Evolutionary conservation across 2,113 vertebrate genomes (phyloP), one percentile per base, ranked within the genome.

Genomic region (Natator depressus): DNA sequence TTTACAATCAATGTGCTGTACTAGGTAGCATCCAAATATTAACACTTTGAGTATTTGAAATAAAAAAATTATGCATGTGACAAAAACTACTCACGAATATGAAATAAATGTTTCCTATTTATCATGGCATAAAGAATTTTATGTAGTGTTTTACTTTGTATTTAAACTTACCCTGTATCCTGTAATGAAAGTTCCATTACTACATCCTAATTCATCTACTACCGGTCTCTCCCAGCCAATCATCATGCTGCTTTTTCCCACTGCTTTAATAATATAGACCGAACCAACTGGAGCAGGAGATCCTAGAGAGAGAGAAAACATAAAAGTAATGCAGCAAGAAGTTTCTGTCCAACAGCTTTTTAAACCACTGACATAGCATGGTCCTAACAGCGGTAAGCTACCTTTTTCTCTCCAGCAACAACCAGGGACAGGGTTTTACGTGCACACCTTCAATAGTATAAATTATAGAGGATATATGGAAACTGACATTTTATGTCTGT

Each of bases 191-290:
- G 93, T 97, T 89, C 96, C 96, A 27, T 96, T 98, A 75, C 98
- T 98, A 92, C 95, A 98, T 96, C 97, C 97, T 89, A 98, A 96
- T 86, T 98, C 97, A 81, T 98, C 97, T 1, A 98, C 96, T 0
- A 92, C 84, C 3, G 98, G 98, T 88, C 96, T 96, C 93, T 98
- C 97, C 97, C 97, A 98, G 91, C 29, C 93, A 96, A 97, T 95
- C 97, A 98, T 42, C 89, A 98, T 97, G 87, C 97, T 96, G 94
- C 89, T 95, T 93, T 97, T 97, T 13, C 97, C 97, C 84, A 96
- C 93, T 27, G 72, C 97, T 91, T 97, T 98, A 95, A 98, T 97
- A 82, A 98, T 95, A 27, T 93, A 97, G 50, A 98, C 59, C 1
- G 93, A 98, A 89, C 59, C 78, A 96, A 98, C 97, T 82, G 97